Conservation (phyloP, 2,113 vertebrate species). For the Clarias macrocephalus region DNA sequence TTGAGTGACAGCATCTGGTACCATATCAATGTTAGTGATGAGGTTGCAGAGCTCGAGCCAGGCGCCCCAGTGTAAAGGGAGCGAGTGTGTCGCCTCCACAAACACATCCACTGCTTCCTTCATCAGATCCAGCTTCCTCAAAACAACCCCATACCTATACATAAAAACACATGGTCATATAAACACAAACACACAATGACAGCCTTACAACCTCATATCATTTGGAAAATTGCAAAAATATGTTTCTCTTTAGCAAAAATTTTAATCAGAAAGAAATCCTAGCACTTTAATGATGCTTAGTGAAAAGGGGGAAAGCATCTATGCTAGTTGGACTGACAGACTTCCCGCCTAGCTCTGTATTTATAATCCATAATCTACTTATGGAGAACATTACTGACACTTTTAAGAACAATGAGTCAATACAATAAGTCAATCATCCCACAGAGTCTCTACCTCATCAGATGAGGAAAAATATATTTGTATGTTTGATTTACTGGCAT, state of each 20-base stretch:
- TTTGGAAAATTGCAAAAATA: not conserved
- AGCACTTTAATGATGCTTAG: not conserved
- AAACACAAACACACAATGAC: not conserved
- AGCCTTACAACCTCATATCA: not conserved
- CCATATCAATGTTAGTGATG: constrained; percentile 98
- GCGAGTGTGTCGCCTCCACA: constrained; percentile 87
- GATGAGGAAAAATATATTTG: not conserved
- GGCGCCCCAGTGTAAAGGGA: constrained; percentile 96
- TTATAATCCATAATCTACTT: not conserved
- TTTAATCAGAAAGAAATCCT: not conserved
- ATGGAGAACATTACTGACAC: not conserved
- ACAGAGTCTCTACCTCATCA: not conserved
- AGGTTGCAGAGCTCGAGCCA: constrained; percentile 98
- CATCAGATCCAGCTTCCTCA: constrained; percentile 91
- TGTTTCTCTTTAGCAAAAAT: not conserved
- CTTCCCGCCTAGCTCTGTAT: not conserved
- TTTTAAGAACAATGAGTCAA: not conserved
- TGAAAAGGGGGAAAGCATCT: not conserved
- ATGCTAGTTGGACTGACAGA: not conserved
- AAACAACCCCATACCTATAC: constrained; percentile 89
- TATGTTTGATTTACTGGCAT: not conserved
- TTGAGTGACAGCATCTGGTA: constrained; percentile 47
- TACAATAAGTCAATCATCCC: not conserved
- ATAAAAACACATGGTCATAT: not conserved
- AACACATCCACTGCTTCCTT: constrained; percentile 97